A percentile compares a stretch with the other conserved stretches of the same genome.
Evolutionary conservation across 2,797 vertebrate genomes (phyloP).

Genomic region (Chaenodraco wilsoni): DNA sequence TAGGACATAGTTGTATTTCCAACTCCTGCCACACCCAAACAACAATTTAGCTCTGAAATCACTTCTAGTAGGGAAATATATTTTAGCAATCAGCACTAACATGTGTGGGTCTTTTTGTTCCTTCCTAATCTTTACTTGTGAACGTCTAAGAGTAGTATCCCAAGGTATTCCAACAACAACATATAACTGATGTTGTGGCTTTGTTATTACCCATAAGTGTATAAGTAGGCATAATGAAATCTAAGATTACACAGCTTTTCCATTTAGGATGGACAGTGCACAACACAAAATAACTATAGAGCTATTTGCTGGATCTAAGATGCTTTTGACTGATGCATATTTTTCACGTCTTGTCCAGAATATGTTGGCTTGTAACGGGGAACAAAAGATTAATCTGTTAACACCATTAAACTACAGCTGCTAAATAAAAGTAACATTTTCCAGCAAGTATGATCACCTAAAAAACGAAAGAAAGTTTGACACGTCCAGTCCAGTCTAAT

Average conservation of each 20-base stretch:
- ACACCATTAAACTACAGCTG: constrained; percentile 18
- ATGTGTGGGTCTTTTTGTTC: constrained; percentile 40
- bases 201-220: constrained; percentile 40
- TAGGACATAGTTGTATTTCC: constrained; percentile 23
- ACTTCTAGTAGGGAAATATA: constrained; percentile 34
- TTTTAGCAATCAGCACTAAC: constrained; percentile 42
- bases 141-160: constrained; percentile 17
- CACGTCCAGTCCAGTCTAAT: neutral
- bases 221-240: constrained; percentile 30
- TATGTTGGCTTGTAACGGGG: constrained; percentile 13
- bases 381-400: constrained; percentile 33
- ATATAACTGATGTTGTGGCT: constrained; percentile 45
- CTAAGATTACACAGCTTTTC: constrained; percentile 23
- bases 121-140: constrained; percentile 27
- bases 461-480: constrained; percentile 30
- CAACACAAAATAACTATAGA: constrained; percentile 8
- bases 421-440: constrained; percentile 25
- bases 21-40: constrained; percentile 12
- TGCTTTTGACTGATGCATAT: constrained; percentile 18
- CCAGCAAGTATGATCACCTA: constrained; percentile 20
- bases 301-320: constrained; percentile 22
- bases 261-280: constrained; percentile 15
- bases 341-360: constrained; percentile 28
- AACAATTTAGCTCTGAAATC: constrained; percentile 41
- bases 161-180: constrained; percentile 37